Evolutionary conservation across 1,140 invertebrate genomes (phyloP), one percentile per base, ranked within the genome.

Genomic region (Scaptodrosophila lebanonensis): DNA sequence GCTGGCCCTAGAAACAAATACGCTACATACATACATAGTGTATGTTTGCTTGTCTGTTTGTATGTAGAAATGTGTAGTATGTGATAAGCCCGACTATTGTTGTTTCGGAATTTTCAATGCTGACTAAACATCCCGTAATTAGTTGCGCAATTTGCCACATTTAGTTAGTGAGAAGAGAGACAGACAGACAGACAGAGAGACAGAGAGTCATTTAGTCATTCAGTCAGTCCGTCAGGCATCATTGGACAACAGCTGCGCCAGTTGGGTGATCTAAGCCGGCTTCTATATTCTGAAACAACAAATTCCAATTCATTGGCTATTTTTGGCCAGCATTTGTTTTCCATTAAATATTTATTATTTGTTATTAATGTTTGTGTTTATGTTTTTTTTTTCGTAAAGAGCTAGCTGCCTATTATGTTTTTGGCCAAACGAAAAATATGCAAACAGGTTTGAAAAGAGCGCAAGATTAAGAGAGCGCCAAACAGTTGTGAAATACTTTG

Each of bases 41-140:
- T 16, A 35, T 59, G 45, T 47, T 62, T 57, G 43, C 66, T 38
- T 59, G 47, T 40, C 58, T 62, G 52, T 56, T 70, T 63, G 52
- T 36, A 68, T 60, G 50, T 52, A 44, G 57, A 16, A 25, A 27
- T 51, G 51, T 32, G 11, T 49, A 18, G 32, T 20, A 17, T 36
- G 9, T 6, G 42, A 12, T 30, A 11, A n/a, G 36, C 43, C 17
- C 35, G 11, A 20, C 3, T 25, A 13, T 27, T 3, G 12, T n/a
- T 45, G 25, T 35, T 11, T 48, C 17, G 18, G 25, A 9, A 16
- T 51, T 16, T 60, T 54, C 32, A 67, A 64, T 72, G 66, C 54
- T 63, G 59, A 40, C 58, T 40, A 72, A 72, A 66, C 51, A 58
- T 50, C 67, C 49, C 58, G 68, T 66, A 79, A 73, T 82, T 82